A percentile compares a stretch with the other conserved stretches of the same genome.
Conservation (phyloP, 1,140 invertebrate genomes). For the Zaprionus tsacasi region DNA sequence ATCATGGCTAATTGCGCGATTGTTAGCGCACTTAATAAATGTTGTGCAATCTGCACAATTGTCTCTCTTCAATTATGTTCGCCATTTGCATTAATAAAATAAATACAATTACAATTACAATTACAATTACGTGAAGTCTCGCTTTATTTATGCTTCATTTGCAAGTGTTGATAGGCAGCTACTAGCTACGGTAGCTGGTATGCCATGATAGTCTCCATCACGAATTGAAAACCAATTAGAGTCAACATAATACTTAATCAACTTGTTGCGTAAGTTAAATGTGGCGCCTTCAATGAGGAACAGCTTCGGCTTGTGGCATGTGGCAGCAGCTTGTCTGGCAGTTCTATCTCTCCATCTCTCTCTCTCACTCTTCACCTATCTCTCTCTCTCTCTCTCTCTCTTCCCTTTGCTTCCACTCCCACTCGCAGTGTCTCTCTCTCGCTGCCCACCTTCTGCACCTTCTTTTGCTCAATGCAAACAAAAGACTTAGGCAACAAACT, state of each 20-base stretch:
- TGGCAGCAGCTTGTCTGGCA: neutral
- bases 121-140: slow-evolving; percentile 28
- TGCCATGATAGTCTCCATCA: slow-evolving; percentile 33
- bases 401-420: neutral
- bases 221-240: slow-evolving; percentile 43
- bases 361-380: neutral
- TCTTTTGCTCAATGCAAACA: slow-evolving; percentile 70
- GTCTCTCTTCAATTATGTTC: slow-evolving; percentile 37
- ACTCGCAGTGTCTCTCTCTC: neutral
- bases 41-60: slow-evolving; percentile 39
- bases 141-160: slow-evolving; percentile 62
- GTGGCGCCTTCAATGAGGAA: neutral
- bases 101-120: slow-evolving; percentile 13
- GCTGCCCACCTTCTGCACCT: neutral
- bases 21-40: slow-evolving; percentile 34
- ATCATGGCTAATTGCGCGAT: slow-evolving; percentile 41
- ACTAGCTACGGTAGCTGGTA: slow-evolving; percentile 54
- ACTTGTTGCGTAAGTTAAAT: neutral
- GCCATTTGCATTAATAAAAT: slow-evolving; percentile 26
- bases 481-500: slow-evolving; percentile 80
- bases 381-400: neutral
- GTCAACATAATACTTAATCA: slow-evolving; percentile 2
- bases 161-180: slow-evolving; percentile 59
- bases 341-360: neutral
- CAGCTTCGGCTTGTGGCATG: neutral